Percentiles rank a stretch among this genome's conserved stretches.
phyloP scores from a whole-genome alignment of 2,113 vertebrate genomes.

The Monarcha castaneiventris region DNA sequence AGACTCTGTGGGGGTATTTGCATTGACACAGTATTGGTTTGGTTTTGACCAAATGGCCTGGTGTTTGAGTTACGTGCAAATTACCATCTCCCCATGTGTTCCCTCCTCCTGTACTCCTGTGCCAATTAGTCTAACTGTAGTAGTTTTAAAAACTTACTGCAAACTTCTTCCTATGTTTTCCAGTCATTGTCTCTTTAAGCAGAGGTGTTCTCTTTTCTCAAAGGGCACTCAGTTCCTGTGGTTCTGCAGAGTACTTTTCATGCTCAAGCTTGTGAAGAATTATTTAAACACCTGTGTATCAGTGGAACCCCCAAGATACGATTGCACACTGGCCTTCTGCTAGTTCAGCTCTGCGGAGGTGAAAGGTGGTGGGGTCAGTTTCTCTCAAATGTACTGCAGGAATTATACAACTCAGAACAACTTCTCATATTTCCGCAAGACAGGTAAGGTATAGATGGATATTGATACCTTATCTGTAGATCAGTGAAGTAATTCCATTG shows the following conservation, averaged over 20 bases:
- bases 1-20: neutral
- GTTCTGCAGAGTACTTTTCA: conserved; percentile 96
- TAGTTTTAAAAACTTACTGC: neutral
- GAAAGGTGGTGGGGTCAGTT: conserved; percentile 99
- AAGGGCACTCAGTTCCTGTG: conserved; percentile 91
- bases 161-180: neutral
- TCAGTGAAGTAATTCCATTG: neutral
- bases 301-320: conserved; percentile 98
- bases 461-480: neutral
- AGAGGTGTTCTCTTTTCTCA: conserved; percentile 14
- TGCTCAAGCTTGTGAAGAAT: conserved; percentile 94
- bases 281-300: conserved; percentile 98
- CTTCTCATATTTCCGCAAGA: conserved; percentile 98
- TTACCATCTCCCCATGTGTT: neutral
- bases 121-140: neutral
- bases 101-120: neutral
- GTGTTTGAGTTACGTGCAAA: neutral
- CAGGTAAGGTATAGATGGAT: conserved; percentile 72
- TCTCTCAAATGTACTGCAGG: conserved; percentile 96
- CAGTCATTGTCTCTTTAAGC: neutral
- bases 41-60: neutral
- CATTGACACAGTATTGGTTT: neutral
- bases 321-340: conserved; percentile 90
- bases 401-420: conserved; percentile 98
- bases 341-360: conserved; percentile 95